Base-by-base conservation (phyloP, 2,797 vertebrate genomes). In the Rhodeus uyekii region DNA sequence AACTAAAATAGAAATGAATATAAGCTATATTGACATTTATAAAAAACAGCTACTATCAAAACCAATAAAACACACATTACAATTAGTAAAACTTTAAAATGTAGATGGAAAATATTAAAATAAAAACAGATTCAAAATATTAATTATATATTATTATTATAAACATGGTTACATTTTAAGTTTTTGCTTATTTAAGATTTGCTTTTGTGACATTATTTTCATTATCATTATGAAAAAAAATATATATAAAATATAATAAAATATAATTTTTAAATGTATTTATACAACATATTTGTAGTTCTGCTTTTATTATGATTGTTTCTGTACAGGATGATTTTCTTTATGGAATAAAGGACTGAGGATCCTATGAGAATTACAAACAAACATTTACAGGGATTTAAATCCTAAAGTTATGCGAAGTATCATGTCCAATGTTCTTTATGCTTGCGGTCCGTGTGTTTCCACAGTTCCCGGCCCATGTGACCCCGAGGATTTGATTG, bases 401-500 rank as follows among this genome's bases (percentile, higher is more conserved):
- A 53, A 53, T 53, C 3, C 50, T 24, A 53, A 53, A 53, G n/a
- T 53, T 48, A 71, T 4, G n/a, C 72, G 12, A 8, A 19, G 8
- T 36, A 67, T 5, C 44, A 32, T 7, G 24, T 74, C 18, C 3
- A 46, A 27, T 53, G 10, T 53, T 39, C 5, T 14, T 2, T 82
- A 7, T 61, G 16, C 19, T 10, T 29, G 4, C 12, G 27, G 19
- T 48, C 75, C 48, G 8, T 65, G 50, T 88, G 10, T 92, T 92
- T 73, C 89, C 24, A 46, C 88, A 99, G 98, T 99, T 88, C 97
- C 97, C 2, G 97, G 98, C 89, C 98, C 97, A 1, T 99, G 98
- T 16, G 98, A 99, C 93, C 97, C 97, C 0, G 97, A 98, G 86
- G 98, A 99, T 90, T 94, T 99, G 80, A 98, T 99, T 0, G 98